A percentile compares a stretch with the other conserved stretches of the same genome.
These are phyloP conservation scores for Etheostoma spectabile DNA, from an alignment of 2,113 vertebrate genomes.

Conservation along the genomic window DNA sequence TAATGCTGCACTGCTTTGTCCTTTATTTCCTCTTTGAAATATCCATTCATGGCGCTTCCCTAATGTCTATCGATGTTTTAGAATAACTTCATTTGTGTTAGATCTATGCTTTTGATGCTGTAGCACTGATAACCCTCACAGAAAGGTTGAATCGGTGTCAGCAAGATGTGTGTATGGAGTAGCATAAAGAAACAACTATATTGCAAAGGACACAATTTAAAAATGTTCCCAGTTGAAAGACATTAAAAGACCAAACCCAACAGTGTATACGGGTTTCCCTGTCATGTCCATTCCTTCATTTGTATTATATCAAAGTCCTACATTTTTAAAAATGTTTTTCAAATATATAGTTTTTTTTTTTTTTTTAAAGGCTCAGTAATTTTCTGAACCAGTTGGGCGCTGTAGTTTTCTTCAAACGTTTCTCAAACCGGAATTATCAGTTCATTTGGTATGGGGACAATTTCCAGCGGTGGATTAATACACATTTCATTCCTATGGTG, in stretches of 20 bases:
- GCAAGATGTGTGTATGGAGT: neutral
- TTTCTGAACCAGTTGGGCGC: too few species aligned
- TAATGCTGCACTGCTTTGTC: constrained; percentile 41
- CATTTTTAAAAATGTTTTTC: too few species aligned
- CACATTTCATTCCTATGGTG: too few species aligned
- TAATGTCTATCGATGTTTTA: neutral
- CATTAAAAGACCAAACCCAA: neutral
- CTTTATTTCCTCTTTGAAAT: constrained; percentile 57
- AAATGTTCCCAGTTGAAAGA: too few species aligned
- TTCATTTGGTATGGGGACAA: too few species aligned
- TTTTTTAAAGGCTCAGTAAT: too few species aligned
- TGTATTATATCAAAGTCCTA: neutral
- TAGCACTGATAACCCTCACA: neutral
- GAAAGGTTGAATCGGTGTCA: neutral
- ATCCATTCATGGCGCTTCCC: constrained; percentile 25
- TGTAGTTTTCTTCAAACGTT: too few species aligned
- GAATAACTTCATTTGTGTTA: neutral
- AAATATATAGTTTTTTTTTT: too few species aligned
- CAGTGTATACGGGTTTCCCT: neutral
- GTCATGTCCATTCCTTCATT: neutral
- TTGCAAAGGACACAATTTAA: neutral
- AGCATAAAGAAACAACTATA: neutral
- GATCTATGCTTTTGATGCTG: neutral
- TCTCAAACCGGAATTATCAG: too few species aligned
- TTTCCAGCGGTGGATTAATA: too few species aligned